Base-by-base conservation (phyloP, 2,113 vertebrate species). In the Tenrec ecaudatus region DNA sequence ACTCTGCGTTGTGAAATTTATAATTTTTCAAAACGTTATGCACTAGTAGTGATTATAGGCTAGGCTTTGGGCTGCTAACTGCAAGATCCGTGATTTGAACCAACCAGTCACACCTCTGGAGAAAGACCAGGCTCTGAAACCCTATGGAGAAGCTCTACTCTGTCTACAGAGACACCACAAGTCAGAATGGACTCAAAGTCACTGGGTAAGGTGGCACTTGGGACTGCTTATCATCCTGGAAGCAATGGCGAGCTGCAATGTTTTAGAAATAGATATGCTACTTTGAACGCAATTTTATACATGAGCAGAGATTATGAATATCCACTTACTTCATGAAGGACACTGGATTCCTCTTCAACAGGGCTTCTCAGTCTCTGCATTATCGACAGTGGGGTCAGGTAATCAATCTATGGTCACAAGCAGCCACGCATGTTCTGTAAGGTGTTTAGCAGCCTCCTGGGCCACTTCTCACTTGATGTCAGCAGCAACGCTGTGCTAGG, bases 261-360 rank as follows among this genome's bases (percentile, higher is more conserved):
- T 89, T 84, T 94, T 94, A 94, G 40, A n/a, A 82, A n/a, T 22
- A 40, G 22, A 68, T 68, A 38, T 36, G 75, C n/a, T 47, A 58
- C 25, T 86, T 71, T 85, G 38, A 87, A 29, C 76, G 12, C 69
- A 27, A 62, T 82, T 79, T 43, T 40, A 33, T 82, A 60, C 3
- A 14, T 82, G 77, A 10, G 19, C 88, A 76, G 11, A 33, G 27
- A 71, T 82, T 80, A 77, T 12, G 14, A 58, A 89, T 62, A 90
- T 85, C 36, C 69, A 87, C 79, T 3, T 82, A 15, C 75, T 83
- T 82, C 36, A 91, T 64, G 38, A 68, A 6, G 40, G 58, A 93
- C 47, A 82, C 58, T 15, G 58, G 29, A n/a, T 62, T 82, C 38
- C 1, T 57, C 53, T 29, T 20, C 9, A 29, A 60, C 6, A 53